Percentiles rank a stretch among this genome's conserved stretches.
Conservation (phyloP, 2,113 vertebrate species). For the Xiphophorus couchianus region DNA sequence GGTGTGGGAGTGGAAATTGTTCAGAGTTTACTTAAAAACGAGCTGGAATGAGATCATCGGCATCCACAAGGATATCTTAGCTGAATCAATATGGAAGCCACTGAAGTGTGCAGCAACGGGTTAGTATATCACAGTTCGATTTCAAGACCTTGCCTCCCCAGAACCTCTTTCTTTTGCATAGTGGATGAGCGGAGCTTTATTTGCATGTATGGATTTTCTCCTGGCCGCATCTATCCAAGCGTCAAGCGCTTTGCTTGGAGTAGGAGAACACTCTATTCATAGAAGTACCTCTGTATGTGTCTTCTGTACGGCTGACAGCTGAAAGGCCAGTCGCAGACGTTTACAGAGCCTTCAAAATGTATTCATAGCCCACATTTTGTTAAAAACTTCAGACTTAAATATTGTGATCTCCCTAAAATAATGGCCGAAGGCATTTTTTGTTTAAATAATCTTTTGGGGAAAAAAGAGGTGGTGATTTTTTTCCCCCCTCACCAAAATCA, state of each 20-base stretch:
- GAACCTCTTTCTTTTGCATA: conserved; percentile 4
- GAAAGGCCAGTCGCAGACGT: conserved; percentile 1
- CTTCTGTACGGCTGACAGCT: no score
- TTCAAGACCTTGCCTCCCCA: conserved; percentile 23
- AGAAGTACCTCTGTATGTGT: conserved; percentile 3
- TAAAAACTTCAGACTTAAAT: no score
- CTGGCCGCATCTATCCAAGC: not conserved
- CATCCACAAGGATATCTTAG: conserved; percentile 29
- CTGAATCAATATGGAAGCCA: conserved; percentile 55
- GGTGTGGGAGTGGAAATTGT: not conserved
- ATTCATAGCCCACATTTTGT: no score
- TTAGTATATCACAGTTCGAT: conserved; percentile 49
- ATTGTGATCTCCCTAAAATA: no score
- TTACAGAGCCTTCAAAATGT: not conserved
- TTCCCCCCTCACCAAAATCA: no score
- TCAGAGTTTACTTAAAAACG: conserved; percentile 9
- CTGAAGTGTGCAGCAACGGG: conserved; percentile 29
- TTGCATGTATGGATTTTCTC: conserved; percentile 69
- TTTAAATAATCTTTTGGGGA: no score
- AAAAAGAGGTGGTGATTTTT: no score
- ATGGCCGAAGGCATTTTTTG: no score
- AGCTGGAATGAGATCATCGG: conserved; percentile 21
- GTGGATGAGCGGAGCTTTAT: conserved; percentile 45
- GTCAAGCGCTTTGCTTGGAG: conserved; percentile 19
- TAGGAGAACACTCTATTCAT: conserved; percentile 31